Base-by-base conservation (phyloP, 2,888 invertebrate genomes). In the Tenthredo notha region DNA sequence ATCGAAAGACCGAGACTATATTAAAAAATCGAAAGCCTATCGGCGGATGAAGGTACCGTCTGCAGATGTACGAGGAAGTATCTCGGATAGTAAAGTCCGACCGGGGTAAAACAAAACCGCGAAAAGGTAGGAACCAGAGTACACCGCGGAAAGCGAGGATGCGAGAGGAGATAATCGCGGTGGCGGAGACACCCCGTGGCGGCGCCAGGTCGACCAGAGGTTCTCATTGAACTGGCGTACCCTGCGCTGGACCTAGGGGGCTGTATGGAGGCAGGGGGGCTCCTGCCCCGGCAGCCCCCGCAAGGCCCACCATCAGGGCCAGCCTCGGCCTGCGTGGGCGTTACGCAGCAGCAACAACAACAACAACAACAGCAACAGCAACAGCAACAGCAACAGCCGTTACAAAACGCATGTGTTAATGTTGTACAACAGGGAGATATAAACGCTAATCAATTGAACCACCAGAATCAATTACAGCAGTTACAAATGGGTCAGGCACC, bases 201-300 rank as follows among this genome's bases (percentile, higher is more conserved):
- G 86, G 87, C 87, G 85, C 86, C 85, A 85, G 87, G 88, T 87
- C 88, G 87, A 89, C 88, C 91, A 90, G 93, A 93, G 94, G 91
- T 95, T 95, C 93, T 92, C 94, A 95, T 86, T 94, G 91, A 91
- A 92, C 94, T 93, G 95, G 95, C 92, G 91, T 93, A 93, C 92
- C 91, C 94, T 93, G 93, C 92, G 91, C 93, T 93, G 93, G 94
- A 93, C 95, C 94, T 95, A 94, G 96, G 96, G 96, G 96, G 96
- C 96, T 96, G 96, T 94, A 95, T 96, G 95, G 96, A 96, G 95
- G 96, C 96, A 95, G 96, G 96, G 94, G 96, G 96, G 94, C 94
- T 96, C 93, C 95, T 96, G 94, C 95, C 96, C 94, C 95, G 95
- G 94, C 94, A 95, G 94, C 95, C 95, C 94, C 95, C 96, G 94